These are phyloP conservation scores for Trichonephila clavipes DNA, from an alignment of 1,140 invertebrate genomes.

Conservation along the genomic window DNA sequence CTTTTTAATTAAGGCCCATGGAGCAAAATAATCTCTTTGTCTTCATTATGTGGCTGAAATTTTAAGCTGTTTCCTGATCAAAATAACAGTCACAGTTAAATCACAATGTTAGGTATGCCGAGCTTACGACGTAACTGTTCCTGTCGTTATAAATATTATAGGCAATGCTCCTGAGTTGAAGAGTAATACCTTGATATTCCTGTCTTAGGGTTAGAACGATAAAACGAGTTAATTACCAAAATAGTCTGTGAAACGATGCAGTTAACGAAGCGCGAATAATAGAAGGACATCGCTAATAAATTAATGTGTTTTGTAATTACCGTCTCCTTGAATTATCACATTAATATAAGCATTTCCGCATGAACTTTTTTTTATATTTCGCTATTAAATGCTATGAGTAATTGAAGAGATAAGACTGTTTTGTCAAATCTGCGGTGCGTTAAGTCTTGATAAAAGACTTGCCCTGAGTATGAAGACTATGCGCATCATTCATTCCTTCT, in stretches of 20 bases:
- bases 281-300: slow-evolving; percentile 41
- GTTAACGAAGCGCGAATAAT: slow-evolving; percentile 54
- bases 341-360: slow-evolving; percentile 21
- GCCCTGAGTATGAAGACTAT: not conserved
- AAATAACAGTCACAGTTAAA: no score
- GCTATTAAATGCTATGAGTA: slow-evolving; percentile 16
- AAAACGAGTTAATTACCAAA: slow-evolving; percentile 59
- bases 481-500: not conserved
- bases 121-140: no score
- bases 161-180: no score
- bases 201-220: slow-evolving; percentile 45
- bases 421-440: slow-evolving; percentile 43
- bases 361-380: not conserved
- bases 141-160: no score
- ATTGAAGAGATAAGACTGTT: slow-evolving; percentile 52
- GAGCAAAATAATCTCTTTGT: no score
- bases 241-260: not conserved
- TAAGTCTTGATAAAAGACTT: slow-evolving; percentile 4
- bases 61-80: no score
- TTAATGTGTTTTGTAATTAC: slow-evolving; percentile 57
- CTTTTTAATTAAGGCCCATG: no score
- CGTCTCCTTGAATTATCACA: slow-evolving; percentile 30
- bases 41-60: no score
- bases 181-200: slow-evolving; percentile 10
- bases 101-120: no score